A percentile compares a stretch with the other conserved stretches of the same genome.
Evolutionary conservation across 2,888 invertebrate genomes (phyloP).

Genomic region (Punctoribates punctum): DNA sequence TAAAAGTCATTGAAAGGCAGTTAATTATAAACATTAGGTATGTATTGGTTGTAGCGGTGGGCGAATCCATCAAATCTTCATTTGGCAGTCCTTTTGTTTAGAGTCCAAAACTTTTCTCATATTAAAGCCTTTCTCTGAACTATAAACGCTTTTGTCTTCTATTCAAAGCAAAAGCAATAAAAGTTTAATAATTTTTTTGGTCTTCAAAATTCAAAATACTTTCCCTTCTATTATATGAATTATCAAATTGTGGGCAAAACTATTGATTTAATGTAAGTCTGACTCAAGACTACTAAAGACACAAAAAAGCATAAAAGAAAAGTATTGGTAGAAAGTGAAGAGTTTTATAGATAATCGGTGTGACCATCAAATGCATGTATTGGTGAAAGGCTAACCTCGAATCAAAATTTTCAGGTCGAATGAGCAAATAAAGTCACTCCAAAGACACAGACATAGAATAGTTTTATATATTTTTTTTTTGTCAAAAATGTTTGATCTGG

Average conservation of each 20-base stretch:
- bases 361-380: background rate
- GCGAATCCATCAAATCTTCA: conserved; percentile 30
- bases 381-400: too few species aligned
- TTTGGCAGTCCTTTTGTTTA: conserved; percentile 25
- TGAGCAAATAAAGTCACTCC: too few species aligned
- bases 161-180: background rate
- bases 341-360: background rate
- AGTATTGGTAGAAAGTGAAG: too few species aligned
- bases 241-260: background rate
- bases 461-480: background rate
- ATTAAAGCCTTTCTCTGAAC: background rate
- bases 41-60: conserved; percentile 22
- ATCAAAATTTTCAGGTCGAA: background rate
- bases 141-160: background rate
- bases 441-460: background rate
- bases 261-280: conserved; percentile 1
- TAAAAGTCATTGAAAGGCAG: conserved; percentile 19
- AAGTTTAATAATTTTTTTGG: background rate
- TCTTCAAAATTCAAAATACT: background rate
- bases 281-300: background rate
- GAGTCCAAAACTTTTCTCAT: background rate
- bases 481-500: background rate
- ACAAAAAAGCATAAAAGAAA: background rate
- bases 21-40: conserved; percentile 15
- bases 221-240: background rate